Evolutionary conservation across 2,113 vertebrate genomes (phyloP), one percentile per base, ranked within the genome.

Genomic region (Hoplias malabaricus): DNA sequence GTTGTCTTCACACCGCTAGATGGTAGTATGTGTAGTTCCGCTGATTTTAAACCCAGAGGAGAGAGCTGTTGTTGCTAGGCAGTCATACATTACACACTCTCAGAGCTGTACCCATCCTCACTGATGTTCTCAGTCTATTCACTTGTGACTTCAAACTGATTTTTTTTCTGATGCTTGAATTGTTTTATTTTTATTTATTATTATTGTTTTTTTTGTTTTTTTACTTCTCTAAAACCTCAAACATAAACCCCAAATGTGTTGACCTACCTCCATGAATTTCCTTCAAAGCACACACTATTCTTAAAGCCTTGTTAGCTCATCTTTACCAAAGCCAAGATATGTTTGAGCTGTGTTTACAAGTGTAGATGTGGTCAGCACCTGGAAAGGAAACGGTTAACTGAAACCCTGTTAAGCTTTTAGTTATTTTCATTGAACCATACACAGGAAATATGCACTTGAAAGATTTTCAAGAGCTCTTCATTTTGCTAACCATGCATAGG

Each of bases 1-100:
- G 2, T 34, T 50, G n/a, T 50, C 21, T 19, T 36, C 31, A 23
- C 43, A 63, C 89, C 90, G 78, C 90, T 87, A 83, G 90, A 84
- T 86, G 88, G 90, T 89, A 87, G 83, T 84, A 90, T 57, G 34
- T 77, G 13, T 65, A 34, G 84, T 88, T 77, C 69, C 69, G 74
- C 62, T 78, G n/a, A 75, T 54, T 82, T 74, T 80, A 69, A 78
- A 59, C 77, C 67, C 84, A 85, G 66, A 78, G 14, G 68, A 0
- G 19, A 62, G 65, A 31, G 43, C 85, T 86, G 83, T 88, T 90
- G 90, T 92, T 92, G 88, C 90, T 90, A 90, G 90, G 90, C 90
- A 90, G 90, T 89, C 69, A 78, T 65, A 75, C 82, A 71, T 88
- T 82, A 76, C 77, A 73, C 85, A 2, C 40, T 19, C 3, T 25